Base-by-base conservation (phyloP, 1,140 invertebrate species). In the Pseudomyrmex gracilis region DNA sequence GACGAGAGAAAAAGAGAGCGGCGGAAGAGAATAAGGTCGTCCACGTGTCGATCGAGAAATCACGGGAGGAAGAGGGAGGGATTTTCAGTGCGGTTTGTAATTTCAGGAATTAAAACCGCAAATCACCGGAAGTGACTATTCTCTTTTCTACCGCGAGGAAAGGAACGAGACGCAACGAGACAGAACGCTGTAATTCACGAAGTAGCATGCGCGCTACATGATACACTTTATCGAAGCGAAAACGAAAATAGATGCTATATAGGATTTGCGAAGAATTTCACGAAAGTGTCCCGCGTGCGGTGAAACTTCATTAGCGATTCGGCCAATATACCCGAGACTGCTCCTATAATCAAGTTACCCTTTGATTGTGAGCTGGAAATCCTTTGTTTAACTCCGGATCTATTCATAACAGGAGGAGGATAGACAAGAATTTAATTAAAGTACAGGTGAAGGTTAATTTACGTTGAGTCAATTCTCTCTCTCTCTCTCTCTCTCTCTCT, bases 261-360 rank as follows among this genome's bases (percentile, higher is more conserved):
- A 74, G 55, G 47, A 47, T 13, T 53, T 2, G 15, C 47, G 5
- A 53, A 7, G 10, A 13, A 70, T 24, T 58, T 71, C 66, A 53
- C 43, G 66, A 71, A 80, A 80, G 76, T 80, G 53, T 71, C 53
- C 47, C 63, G 58, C 45, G 55, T 60, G 15, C 15, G 34, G 66
- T 47, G 53, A 80, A 80, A 71, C 76, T 71, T 80, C 76, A 80
- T 78, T 78, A 78, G 53, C 43, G 55, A 78, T 58, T 49, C 45
- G 22, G 63, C 58, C 58, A 71, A 80, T 43, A 70, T n/a, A n/a
- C n/a, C n/a, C 22, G 51, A 17, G 57, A 45, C 34, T 68, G 43
- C 20, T 12, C 22, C 58, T 20, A 49, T 80, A 71, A 70, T 68
- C 66, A 34, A 22, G 24, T 9, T 53, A 51, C 5, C 22, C n/a